These are phyloP conservation scores for Drosophila aldrichi DNA, from an alignment of 2,888 invertebrate species.

Conservation along the genomic window DNA sequence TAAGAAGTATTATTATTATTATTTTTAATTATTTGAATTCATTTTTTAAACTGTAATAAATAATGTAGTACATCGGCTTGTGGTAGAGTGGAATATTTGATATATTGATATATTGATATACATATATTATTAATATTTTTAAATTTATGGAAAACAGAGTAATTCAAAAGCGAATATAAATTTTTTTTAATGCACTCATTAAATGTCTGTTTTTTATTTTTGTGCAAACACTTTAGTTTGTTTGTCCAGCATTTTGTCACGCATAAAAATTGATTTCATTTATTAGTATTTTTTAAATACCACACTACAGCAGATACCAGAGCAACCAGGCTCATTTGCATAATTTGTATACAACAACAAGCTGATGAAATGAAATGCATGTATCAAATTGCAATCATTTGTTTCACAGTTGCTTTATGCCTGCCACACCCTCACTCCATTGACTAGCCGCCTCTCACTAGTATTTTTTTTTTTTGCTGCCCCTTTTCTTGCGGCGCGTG, in stretches of 20 bases:
- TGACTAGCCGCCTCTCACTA: slow-evolving; percentile 23
- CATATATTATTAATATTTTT: neutral
- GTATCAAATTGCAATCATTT: slow-evolving; percentile 61
- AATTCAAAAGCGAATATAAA: neutral
- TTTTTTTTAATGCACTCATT: neutral
- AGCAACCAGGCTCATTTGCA: slow-evolving; percentile 59
- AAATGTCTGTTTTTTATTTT: slow-evolving; percentile 12
- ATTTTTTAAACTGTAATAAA: too few species aligned
- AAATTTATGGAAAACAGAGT: neutral
- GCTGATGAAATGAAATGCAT: slow-evolving; percentile 64
- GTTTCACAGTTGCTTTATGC: slow-evolving; percentile 16
- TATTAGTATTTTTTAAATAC: slow-evolving; percentile 18
- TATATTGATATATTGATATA: neutral
- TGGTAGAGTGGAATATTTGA: neutral
- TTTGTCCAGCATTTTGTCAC: slow-evolving; percentile 32
- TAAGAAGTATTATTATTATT: too few species aligned
- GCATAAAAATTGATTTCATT: slow-evolving; percentile 54
- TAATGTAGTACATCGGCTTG: too few species aligned
- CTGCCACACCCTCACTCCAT: neutral
- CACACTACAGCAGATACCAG: neutral
- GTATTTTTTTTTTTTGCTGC: slow-evolving; percentile 11
- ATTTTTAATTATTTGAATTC: too few species aligned
- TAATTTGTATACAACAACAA: slow-evolving; percentile 61
- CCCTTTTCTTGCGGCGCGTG: slow-evolving; percentile 27
- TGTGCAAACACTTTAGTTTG: slow-evolving; percentile 34